Evolutionary conservation across 2,113 vertebrate genomes (phyloP), one percentile per base, ranked within the genome.

Genomic region (Ceuthmochares aereus): DNA sequence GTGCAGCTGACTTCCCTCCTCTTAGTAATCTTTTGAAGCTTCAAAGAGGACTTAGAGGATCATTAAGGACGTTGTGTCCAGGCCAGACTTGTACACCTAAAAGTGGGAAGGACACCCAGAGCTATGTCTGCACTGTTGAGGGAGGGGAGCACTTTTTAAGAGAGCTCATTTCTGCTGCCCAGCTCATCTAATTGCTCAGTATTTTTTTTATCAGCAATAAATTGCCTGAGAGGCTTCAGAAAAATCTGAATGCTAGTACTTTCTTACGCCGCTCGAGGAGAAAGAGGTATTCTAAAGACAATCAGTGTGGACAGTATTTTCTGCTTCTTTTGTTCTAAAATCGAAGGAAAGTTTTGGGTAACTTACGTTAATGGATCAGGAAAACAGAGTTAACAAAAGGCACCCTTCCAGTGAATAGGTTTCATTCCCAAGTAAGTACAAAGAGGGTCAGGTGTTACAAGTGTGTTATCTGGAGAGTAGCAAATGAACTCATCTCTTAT

Each of bases 1-100:
- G 43, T 55, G 64, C 86, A 74, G 79, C 49, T 96, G 67, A 81
- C 59, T 30, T n/a, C 54, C n/a, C 54, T 14, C 40, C 47, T 17
- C 30, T 75, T n/a, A 60, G 59, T 2, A 37, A 70, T 23, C 84
- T 92, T 94, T 93, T 93, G 84, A 92, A 89, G 69, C 91, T 95
- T 95, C 93, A 95, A 86, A 95, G 34, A 47, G 76, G 62, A 84
- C 37, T 18, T 60, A 29, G 27, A 59, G 72, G 69, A 74, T 92
- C 83, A 37, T 80, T 77, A 80, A 45, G 29, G 81, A 25, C 60
- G 70, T 32, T 37, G 55, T 58, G 73, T 22, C 76, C 72, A 62
- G 56, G 60, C 60, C 79, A 80, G 66, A 64, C 60, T 55, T 2
- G 7, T 12, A 40, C 26, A 15, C 15, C 42, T 36, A 5, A 49